Percentiles rank a stretch among this genome's conserved stretches.
phyloP scores from a whole-genome alignment of 2,888 invertebrate genomes.

The Chrysina gloriosa region DNA sequence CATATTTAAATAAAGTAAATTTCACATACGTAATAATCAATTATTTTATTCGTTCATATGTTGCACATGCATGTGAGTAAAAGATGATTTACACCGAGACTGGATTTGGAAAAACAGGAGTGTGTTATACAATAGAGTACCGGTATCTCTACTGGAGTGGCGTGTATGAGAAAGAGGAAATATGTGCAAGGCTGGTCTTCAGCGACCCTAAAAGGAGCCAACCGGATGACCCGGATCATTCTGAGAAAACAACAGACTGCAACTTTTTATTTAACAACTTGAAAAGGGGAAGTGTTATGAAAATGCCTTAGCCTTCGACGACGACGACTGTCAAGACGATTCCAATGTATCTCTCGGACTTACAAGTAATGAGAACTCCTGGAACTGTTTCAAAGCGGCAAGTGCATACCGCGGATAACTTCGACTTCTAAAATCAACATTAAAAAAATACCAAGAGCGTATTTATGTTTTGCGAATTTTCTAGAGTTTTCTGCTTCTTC shows the following conservation, averaged over 20 bases:
- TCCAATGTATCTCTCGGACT: constrained; percentile 19
- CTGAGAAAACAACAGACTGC: constrained; percentile 54
- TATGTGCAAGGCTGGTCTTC: constrained; percentile 49
- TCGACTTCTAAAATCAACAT: constrained; percentile 27
- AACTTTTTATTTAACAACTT: constrained; percentile 49
- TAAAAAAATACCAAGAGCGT: constrained; percentile 22
- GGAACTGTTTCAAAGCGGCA: constrained; percentile 32
- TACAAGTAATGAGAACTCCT: constrained; percentile 36
- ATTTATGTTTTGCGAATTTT: constrained; percentile 29
- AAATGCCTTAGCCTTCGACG: constrained; percentile 45
- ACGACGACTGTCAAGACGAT: not conserved
- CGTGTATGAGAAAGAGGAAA: constrained; percentile 48
- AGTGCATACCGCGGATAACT: constrained; percentile 23
- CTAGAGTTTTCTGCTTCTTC: constrained; percentile 4
- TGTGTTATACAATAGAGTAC: constrained; percentile 42
- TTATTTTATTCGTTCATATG: not conserved
- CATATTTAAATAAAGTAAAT: too few species aligned
- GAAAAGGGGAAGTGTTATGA: constrained; percentile 52
- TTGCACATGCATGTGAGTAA: not conserved
- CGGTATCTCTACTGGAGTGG: constrained; percentile 39
- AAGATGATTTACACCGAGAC: not conserved
- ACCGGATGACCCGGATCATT: constrained; percentile 52
- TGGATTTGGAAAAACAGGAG: not conserved
- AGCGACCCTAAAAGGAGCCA: constrained; percentile 54
- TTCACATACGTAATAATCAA: too few species aligned